Base-by-base conservation (phyloP, 2,888 invertebrate genomes). In the Tetranychus piercei region DNA sequence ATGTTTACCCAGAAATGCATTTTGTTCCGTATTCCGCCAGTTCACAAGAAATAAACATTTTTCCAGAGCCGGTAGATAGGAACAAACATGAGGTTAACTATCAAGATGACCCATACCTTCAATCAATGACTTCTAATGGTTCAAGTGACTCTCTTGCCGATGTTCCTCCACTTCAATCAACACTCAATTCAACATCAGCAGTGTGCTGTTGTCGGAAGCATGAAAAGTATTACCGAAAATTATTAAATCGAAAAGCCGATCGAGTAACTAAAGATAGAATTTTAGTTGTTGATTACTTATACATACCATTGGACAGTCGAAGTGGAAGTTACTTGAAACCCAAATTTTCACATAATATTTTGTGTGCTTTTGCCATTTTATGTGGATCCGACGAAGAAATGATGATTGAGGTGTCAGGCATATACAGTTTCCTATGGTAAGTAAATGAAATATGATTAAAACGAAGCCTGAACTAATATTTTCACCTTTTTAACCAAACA, bases 281-380 rank as follows among this genome's bases (percentile, higher is more conserved):
- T 9, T 7, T 55, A 55, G 55, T 55, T 1, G 55, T 55, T 55
- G 11, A 55, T 1, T 55, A 55, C 15, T 15, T 55, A 15, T 55
- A 55, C 55, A 55, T 55, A 55, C 55, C 55, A 15, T 55, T 55
- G 55, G 55, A 55, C 9, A 55, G 15, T 55, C 55, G 55, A 15
- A 55, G 11, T 15, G 55, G 55, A 55, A 55, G 55, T 15, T 69
- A 69, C 20, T 69, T 69, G 69, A 69, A 69, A 22, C 69, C 69
- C 5, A 69, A 69, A 69, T 69, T 22, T 69, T 20, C 20, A 20
- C 69, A 69, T 22, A 69, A 69, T 69, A 23, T 69, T 11, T 22
- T 69, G n/a, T 69, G 69, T 22, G 69, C 69, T 22, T 11, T 69
- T 23, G 20, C 69, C 11, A 69, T 69, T 69, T 22, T 23, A 1